A percentile compares a stretch with the other conserved stretches of the same genome.
Conservation (phyloP, 2,797 vertebrate species). For the Rhincodon typus region DNA sequence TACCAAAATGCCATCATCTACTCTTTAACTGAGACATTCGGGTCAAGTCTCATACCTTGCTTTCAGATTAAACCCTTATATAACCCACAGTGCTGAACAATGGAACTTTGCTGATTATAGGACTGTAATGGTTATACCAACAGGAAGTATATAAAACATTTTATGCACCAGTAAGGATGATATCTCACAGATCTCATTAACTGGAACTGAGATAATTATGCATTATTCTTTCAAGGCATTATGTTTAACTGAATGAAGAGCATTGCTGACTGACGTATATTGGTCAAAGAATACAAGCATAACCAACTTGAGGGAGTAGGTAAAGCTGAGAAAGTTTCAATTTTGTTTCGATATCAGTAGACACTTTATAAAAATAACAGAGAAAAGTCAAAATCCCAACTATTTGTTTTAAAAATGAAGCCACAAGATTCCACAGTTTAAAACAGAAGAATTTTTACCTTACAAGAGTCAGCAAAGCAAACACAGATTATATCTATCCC, state of each 20-base stretch:
- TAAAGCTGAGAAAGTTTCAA: neutral
- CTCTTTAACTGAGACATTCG: neutral
- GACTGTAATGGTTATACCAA: neutral
- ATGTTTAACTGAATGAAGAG: neutral
- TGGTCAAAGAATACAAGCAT: neutral
- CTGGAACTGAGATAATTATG: neutral
- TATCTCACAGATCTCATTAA: neutral
- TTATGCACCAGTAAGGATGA: neutral
- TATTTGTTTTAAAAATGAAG: no score
- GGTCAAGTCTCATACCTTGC: neutral
- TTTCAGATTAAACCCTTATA: neutral
- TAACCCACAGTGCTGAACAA: neutral
- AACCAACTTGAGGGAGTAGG: neutral
- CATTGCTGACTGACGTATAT: neutral
- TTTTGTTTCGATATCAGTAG: no score
- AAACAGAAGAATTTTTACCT: no score
- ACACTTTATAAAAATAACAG: no score
- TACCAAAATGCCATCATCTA: no score
- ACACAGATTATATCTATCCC: no score
- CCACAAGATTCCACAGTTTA: no score
- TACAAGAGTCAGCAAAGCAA: no score
- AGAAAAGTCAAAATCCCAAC: no score
- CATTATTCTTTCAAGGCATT: neutral
- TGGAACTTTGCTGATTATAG: neutral
- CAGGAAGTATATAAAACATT: neutral